These are phyloP conservation scores for Lycophotia porphyrea DNA, from an alignment of 2,888 invertebrate species.

Conservation along the genomic window DNA sequence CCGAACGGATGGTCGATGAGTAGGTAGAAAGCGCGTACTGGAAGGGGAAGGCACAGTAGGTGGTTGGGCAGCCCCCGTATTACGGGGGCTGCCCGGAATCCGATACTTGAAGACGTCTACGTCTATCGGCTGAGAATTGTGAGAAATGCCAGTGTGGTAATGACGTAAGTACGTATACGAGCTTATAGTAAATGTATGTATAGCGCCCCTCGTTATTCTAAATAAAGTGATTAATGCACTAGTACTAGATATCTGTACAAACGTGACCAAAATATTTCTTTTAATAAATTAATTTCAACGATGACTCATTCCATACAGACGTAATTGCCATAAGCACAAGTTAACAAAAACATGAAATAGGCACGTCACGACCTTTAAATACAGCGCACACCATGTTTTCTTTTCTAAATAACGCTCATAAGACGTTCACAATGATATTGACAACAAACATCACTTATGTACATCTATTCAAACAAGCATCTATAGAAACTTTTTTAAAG, in stretches of 20 bases:
- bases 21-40: not conserved
- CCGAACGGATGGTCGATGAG: not conserved
- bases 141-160: not conserved
- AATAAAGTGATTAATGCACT: conserved; percentile 18
- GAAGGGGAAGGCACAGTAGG: not conserved
- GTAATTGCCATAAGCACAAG: conserved; percentile 16
- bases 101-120: not conserved
- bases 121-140: not conserved
- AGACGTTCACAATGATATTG: conserved; percentile 27
- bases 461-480: conserved; percentile 40
- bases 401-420: conserved; percentile 32
- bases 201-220: not conserved
- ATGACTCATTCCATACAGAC: conserved; percentile 18
- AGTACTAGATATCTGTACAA: conserved; percentile 9
- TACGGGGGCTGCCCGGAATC: too few relatives aligned
- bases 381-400: conserved; percentile 38
- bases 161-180: conserved; percentile 18
- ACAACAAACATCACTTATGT: conserved; percentile 24
- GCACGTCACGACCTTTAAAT: conserved; percentile 51
- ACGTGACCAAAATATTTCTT: conserved; percentile 15
- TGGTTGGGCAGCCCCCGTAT: not conserved
- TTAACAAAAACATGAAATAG: conserved; percentile 37
- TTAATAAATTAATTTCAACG: conserved; percentile 18
- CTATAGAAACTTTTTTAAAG: conserved; percentile 17
- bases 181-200: not conserved